Percentiles rank a stretch among this genome's conserved stretches.
Evolutionary conservation across 1,140 invertebrate species (phyloP).

Genomic region (Spodoptera frugiperda): DNA sequence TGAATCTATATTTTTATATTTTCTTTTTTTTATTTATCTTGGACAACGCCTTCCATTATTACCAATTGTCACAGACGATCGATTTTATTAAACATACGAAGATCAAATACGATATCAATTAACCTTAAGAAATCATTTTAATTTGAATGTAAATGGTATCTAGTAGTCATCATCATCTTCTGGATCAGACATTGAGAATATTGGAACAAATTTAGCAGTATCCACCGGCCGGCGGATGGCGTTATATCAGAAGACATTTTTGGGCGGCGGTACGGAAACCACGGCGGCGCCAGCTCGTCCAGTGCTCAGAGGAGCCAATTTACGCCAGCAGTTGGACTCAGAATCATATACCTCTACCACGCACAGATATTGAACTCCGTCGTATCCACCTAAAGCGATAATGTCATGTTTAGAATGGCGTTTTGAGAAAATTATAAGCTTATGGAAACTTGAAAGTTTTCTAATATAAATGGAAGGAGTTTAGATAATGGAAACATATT

Average conservation of each 20-base stretch:
- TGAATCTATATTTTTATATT: too few species aligned
- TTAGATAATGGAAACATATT: constrained; percentile 29
- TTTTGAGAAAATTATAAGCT: too few species aligned
- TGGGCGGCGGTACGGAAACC: constrained; percentile 88
- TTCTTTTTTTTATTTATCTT: too few species aligned
- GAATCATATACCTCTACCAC: constrained; percentile 97
- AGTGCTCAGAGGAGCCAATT: constrained; percentile 90
- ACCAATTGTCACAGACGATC: too few species aligned
- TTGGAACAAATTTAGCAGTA: constrained; percentile 14
- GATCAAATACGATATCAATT: too few species aligned
- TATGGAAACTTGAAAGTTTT: too few species aligned
- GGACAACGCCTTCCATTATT: too few species aligned
- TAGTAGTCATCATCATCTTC: constrained; percentile 6
- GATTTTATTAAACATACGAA: too few species aligned
- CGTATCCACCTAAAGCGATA: constrained; percentile 90
- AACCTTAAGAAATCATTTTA: too few species aligned
- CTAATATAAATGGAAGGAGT: too few species aligned
- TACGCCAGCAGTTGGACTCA: constrained; percentile 94
- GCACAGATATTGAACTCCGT: constrained; percentile 96
- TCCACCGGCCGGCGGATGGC: constrained; percentile 45
- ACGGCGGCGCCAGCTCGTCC: constrained; percentile 95
- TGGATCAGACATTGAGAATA: constrained; percentile 19
- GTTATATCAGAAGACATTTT: constrained; percentile 71
- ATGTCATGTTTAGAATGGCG: neutral
- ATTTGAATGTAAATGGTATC: neutral